phyloP scores from a whole-genome alignment of 2,888 invertebrate species.

The Eledona agricola region DNA sequence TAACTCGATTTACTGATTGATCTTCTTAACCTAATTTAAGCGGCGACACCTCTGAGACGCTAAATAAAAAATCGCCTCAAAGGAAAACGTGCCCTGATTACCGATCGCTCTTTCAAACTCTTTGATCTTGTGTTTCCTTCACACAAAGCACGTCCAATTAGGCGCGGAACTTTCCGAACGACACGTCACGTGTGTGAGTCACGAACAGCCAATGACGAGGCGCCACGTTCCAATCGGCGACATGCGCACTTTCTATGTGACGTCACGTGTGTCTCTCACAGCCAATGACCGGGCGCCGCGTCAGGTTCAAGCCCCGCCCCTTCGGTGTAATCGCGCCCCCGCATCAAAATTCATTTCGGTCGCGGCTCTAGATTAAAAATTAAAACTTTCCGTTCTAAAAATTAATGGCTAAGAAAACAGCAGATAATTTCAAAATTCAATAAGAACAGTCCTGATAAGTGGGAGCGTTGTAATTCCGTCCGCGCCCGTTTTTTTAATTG shows the following conservation, averaged over 20 bases:
- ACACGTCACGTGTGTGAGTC: too few relatives aligned
- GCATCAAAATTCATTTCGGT: slow-evolving; percentile 59
- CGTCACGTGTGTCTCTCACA: too few relatives aligned
- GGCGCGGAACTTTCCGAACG: too few relatives aligned
- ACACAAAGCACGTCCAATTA: too few relatives aligned
- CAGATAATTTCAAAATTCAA: slow-evolving; percentile 62
- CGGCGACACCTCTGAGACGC: slow-evolving; percentile 52
- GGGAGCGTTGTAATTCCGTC: slow-evolving; percentile 42
- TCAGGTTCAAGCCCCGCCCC: too few relatives aligned
- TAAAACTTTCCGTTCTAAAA: slow-evolving; percentile 60
- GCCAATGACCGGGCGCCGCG: too few relatives aligned
- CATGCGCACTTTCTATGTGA: too few relatives aligned
- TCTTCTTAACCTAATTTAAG: slow-evolving; percentile 51
- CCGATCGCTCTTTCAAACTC: too few relatives aligned
- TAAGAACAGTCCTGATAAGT: slow-evolving; percentile 54
- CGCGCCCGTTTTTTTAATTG: slow-evolving; percentile 53
- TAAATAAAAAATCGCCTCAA: slow-evolving; percentile 55
- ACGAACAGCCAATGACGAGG: too few relatives aligned
- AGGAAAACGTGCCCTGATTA: slow-evolving; percentile 54
- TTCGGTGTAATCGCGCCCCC: too few relatives aligned
- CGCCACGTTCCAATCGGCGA: too few relatives aligned
- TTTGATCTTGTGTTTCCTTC: too few relatives aligned
- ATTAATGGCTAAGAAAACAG: slow-evolving; percentile 63
- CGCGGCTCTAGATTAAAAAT: slow-evolving; percentile 59
- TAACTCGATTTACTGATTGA: slow-evolving; percentile 52